Base-by-base conservation (phyloP, 2,113 vertebrate genomes). In the Gracilinanus agilis region DNA sequence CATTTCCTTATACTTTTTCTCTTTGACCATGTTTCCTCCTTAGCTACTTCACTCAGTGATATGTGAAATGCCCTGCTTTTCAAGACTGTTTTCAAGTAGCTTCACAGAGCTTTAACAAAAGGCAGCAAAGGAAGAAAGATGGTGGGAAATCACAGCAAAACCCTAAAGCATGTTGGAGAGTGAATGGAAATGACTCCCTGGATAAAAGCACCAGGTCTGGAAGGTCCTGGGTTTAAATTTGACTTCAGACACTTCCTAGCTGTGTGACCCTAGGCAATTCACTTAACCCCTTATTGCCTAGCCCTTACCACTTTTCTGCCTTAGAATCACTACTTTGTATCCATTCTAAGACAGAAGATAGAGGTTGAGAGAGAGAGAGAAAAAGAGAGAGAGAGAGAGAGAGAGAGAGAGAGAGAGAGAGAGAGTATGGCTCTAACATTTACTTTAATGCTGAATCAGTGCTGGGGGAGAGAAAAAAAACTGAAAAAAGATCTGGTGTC, bases 31-130 rank as follows among this genome's bases (percentile, higher is more conserved):
- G 53, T 88, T 25, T 58, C 54, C 16, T 25, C 91, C 91, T 93
- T 56, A 23, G 92, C 44, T n/a, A 90, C 93, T n/a, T 58, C 55
- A 93, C 29, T 92, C 13, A 58, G 24, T 53, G 89, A 83, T 53
- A 24, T 92, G 49, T 13, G 75, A 92, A 91, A 95, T 34, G 44
- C 0, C 25, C 44, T 90, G 94, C 75, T 40, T 56, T 55, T 11
- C 55, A 92, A 92, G 53, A 49, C 90, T 92, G 16, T 53, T 75
- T 95, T 44, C 40, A 96, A 90, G 88, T 5, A 95, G 90, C 93
- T 58, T 67, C 24, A 53, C 61, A 10, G 29, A 3, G n/a, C 10
- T 16, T 54, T 55, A 44, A 27, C 21, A 27, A n/a, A 90, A 56
- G 93, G 54, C 19, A 93, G 19, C 0, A 5, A 61, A 11, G 21